Evolutionary conservation across 2,797 vertebrate genomes (phyloP), one percentile per base, ranked within the genome.

Genomic region (Bradypus variegatus): DNA sequence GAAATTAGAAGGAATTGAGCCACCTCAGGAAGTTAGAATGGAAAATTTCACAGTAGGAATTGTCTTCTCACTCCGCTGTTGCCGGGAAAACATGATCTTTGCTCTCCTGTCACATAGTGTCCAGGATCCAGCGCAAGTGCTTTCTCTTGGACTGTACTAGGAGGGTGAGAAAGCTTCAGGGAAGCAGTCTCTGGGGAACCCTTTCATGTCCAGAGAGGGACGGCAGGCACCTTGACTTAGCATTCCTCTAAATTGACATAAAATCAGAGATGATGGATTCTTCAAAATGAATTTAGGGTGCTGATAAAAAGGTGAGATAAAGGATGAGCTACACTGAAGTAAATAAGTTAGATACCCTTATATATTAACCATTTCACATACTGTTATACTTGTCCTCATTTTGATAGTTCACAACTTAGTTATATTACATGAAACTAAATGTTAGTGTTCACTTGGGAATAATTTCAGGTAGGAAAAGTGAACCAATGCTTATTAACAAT

Each of bases 21-120:
- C 67, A 50, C 27, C 36, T 36, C 12, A 33, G 29, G 4, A 64
- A 9, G 48, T 2, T 3, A 85, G 9, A 27, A 82, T 41, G 13
- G 11, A 83, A 13, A 29, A 33, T 8, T 7, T 5, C 29, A 38
- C 18, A 36, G 29, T 2, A 53, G 19, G 18, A 67, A 31, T 2
- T 19, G 6, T 77, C 5, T 45, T 31, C 15, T n/a, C 31, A 31
- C 38, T 3, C 21, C 8, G 6, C 16, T 50, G 50, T 31, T 67
- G 27, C 50, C 75, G 16, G 13, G 53, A 33, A 50, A 33, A 62
- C 6, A 27, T 75, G 19, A n/a, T 53, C 16, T 48, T 29, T 4
- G 50, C 0, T 3, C 21, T 53, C 2, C 8, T 89, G 13, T 69
- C 1, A 36, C 19, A 29, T 1, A 3, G 50, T 0, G 1, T 45